These are phyloP conservation scores for Biston stratarius DNA, from an alignment of 2,888 invertebrate species.

Conservation along the genomic window DNA sequence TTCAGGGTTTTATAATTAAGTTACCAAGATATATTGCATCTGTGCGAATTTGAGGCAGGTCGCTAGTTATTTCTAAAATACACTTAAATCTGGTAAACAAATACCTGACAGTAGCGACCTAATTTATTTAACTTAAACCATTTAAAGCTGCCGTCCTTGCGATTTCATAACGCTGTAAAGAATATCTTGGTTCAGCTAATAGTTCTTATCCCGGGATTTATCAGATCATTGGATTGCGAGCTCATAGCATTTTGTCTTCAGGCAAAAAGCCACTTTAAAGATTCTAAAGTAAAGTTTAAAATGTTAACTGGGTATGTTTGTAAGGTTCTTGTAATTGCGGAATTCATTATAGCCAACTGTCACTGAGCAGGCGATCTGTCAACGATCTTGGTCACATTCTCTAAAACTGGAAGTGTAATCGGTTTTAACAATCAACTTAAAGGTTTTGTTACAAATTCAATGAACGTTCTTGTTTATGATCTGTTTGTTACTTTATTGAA, in stretches of 20 bases:
- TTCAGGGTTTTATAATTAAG: too few relatives aligned
- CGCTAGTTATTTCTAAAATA: too few relatives aligned
- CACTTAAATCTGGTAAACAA: neutral
- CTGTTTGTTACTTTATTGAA: conserved; percentile 10
- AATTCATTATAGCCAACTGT: conserved; percentile 61
- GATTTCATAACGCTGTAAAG: conserved; percentile 55
- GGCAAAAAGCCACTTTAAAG: conserved; percentile 42
- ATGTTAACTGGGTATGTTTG: conserved; percentile 26
- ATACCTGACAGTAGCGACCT: neutral
- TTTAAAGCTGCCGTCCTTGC: conserved; percentile 41
- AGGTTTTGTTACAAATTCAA: conserved; percentile 35
- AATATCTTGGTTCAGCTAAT: conserved; percentile 59
- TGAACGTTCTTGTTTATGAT: conserved; percentile 24
- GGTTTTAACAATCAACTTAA: conserved; percentile 42
- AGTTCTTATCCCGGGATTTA: conserved; percentile 62
- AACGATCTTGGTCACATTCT: conserved; percentile 52
- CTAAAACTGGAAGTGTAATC: conserved; percentile 50
- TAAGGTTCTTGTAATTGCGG: conserved; percentile 57
- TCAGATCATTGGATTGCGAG: conserved; percentile 56
- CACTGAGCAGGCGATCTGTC: conserved; percentile 58
- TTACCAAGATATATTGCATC: too few relatives aligned
- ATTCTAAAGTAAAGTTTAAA: conserved; percentile 30
- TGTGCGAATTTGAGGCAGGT: too few relatives aligned
- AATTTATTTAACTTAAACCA: conserved; percentile 20
- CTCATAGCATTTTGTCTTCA: conserved; percentile 39